phyloP scores from a whole-genome alignment of 1,140 invertebrate species.

The Drosophila auraria region DNA sequence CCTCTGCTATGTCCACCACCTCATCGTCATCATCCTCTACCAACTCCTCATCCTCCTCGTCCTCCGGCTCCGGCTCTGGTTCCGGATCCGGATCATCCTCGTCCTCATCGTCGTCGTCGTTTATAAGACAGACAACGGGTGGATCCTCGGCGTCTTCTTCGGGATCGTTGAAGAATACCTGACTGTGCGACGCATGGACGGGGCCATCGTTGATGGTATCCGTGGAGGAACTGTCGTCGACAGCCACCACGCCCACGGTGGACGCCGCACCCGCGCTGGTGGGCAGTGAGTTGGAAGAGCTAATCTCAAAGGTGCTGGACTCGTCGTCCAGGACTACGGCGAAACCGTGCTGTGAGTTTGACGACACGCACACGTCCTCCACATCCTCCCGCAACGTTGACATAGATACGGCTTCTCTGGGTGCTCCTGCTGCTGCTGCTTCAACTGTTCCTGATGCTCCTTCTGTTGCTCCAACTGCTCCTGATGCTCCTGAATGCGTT shows the following conservation, averaged over 20 bases:
- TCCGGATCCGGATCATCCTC: constrained; percentile 50
- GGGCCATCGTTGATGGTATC: constrained; percentile 65
- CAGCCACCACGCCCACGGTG: constrained; percentile 62
- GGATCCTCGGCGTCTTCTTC: constrained; percentile 64
- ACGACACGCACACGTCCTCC: constrained; percentile 71
- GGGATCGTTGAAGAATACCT: constrained; percentile 65
- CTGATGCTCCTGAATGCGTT: constrained; percentile 14
- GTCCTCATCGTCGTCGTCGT: constrained; percentile 45
- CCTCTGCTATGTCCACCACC: constrained; percentile 24
- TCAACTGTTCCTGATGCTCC: constrained; percentile 3
- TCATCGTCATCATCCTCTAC: constrained; percentile 54
- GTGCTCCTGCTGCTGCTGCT: constrained; percentile 9
- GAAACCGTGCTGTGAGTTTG: constrained; percentile 78
- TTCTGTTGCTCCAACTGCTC: constrained; percentile 3
- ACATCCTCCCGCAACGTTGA: constrained; percentile 76
- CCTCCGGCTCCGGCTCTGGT: constrained; percentile 33
- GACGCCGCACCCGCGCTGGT: constrained; percentile 52
- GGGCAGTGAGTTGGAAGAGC: constrained; percentile 80
- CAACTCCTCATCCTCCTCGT: constrained; percentile 55
- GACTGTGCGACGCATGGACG: constrained; percentile 53
- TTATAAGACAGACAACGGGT: constrained; percentile 74
- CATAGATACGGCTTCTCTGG: constrained; percentile 63
- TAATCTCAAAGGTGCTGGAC: constrained; percentile 80
- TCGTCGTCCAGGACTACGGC: constrained; percentile 81
- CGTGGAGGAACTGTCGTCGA: constrained; percentile 76